Evolutionary conservation across 2,888 invertebrate species (phyloP).

Genomic region (Formica aserva): DNA sequence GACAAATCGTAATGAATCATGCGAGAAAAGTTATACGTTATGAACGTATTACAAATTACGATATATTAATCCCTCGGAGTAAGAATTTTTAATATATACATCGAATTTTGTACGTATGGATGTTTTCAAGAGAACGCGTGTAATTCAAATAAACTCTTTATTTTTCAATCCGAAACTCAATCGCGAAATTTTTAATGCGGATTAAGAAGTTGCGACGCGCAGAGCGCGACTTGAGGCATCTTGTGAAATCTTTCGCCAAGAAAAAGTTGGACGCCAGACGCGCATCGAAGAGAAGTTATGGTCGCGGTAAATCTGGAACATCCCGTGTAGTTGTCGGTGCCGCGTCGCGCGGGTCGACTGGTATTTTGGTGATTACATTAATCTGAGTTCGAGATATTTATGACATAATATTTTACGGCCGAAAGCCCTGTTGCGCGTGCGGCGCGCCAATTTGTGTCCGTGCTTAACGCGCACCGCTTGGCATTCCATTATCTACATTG

Average conservation of each 20-base stretch:
- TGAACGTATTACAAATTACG: neutral
- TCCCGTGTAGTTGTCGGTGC: slow-evolving; percentile 14
- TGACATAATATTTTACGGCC: slow-evolving; percentile 52
- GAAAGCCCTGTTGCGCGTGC: slow-evolving; percentile 53
- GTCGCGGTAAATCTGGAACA: slow-evolving; percentile 33
- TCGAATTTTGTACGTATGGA: neutral
- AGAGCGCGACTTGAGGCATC: too few species aligned
- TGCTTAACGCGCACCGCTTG: slow-evolving; percentile 49
- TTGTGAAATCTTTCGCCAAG: slow-evolving; percentile 3
- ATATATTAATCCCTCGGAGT: neutral
- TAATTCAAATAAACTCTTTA: neutral
- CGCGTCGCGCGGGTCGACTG: slow-evolving; percentile 33
- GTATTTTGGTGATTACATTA: slow-evolving; percentile 55
- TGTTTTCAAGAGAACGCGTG: neutral
- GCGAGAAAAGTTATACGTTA: neutral
- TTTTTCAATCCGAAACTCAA: neutral
- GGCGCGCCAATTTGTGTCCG: slow-evolving; percentile 45
- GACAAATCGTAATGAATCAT: neutral
- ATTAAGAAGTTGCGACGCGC: neutral
- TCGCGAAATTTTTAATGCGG: slow-evolving; percentile 22
- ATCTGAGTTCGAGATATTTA: slow-evolving; percentile 56
- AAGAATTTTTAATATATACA: neutral
- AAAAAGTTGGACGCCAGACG: neutral
- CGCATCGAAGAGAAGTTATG: slow-evolving; percentile 31
- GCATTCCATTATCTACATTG: slow-evolving; percentile 55